These are phyloP conservation scores for Hyles vespertilio DNA, from an alignment of 1,140 invertebrate species.

Conservation along the genomic window DNA sequence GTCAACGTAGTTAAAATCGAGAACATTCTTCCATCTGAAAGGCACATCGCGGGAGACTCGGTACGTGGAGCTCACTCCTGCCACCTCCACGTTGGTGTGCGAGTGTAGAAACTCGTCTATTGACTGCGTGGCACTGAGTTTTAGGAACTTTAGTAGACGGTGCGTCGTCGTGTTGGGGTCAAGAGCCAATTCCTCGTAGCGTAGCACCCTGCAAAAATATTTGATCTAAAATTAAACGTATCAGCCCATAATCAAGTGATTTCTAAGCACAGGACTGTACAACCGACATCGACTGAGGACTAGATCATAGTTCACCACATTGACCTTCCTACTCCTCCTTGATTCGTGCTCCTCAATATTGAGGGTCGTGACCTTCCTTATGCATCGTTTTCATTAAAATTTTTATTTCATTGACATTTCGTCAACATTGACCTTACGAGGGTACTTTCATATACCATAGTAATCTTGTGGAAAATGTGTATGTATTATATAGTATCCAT, in stretches of 20 bases:
- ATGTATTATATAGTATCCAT: too few species aligned
- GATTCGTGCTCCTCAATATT: too few species aligned
- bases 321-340: too few species aligned
- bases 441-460: too few species aligned
- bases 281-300: too few species aligned
- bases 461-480: too few species aligned
- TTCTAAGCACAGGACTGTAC: too few species aligned
- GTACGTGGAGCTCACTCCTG: conserved; percentile 89
- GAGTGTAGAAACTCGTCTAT: conserved; percentile 86
- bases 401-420: too few species aligned
- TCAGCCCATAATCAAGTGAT: not conserved
- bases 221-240: not conserved
- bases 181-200: conserved; percentile 90
- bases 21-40: conserved; percentile 88
- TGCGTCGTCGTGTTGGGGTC: conserved; percentile 83
- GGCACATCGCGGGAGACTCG: conserved; percentile 88
- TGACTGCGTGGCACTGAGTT: conserved; percentile 81
- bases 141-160: conserved; percentile 86
- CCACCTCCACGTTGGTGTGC: conserved; percentile 86
- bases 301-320: too few species aligned
- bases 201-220: conserved; percentile 79
- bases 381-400: too few species aligned
- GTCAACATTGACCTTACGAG: too few species aligned
- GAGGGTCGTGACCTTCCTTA: too few species aligned
- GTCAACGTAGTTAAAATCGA: conserved; percentile 83